Base-by-base conservation (phyloP, 2,113 vertebrate genomes). In the Clarias magur region DNA sequence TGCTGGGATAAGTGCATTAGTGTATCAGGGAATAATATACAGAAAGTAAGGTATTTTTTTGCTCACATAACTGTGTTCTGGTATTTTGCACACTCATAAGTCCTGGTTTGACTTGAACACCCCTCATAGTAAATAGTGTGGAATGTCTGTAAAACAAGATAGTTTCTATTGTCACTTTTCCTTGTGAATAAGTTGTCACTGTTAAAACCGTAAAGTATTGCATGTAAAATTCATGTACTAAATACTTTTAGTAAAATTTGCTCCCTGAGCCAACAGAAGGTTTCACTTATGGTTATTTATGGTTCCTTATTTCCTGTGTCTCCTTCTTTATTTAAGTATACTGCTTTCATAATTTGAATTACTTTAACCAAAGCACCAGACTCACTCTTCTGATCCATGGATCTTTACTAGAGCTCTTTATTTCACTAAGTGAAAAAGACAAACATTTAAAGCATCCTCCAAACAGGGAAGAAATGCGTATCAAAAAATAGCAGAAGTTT, bases 401-500 rank as follows among this genome's bases (percentile, higher is more conserved):
- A 53, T 25, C 72, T 53, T 21, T 25, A n/a, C 42, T 15, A 12
- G 48, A 27, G 15, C 10, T 27, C 8, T 23, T 42, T 19, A 4
- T 34, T 25, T 25, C 3, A 25, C 5, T 42, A 38, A 16, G 57
- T 62, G 17, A 62, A 12, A 34, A 62, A 12, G 21, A 13, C 0
- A 56, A 83, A 23, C 79, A 62, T 7, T 1, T 3, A 34, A 34
- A 65, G 7, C 42, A 30, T 82, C 56, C 17, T 34, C 17, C n/a
- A 34, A 53, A 23, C 11, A 63, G 10, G 34, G n/a, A 82, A 63
- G 86, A 73, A 48, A 60, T 53, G 67, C 42, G 27, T 53, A 83
- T 75, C 48, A 62, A 87, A 6, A 89, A 90, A 90, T 83, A 88
- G 89, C 86, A 90, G 89, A 90, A 90, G 82, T 82, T 62, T 68